Percentiles rank a stretch among this genome's conserved stretches.
Evolutionary conservation across 2,888 invertebrate genomes (phyloP).

Genomic region (Monopis laevigella): DNA sequence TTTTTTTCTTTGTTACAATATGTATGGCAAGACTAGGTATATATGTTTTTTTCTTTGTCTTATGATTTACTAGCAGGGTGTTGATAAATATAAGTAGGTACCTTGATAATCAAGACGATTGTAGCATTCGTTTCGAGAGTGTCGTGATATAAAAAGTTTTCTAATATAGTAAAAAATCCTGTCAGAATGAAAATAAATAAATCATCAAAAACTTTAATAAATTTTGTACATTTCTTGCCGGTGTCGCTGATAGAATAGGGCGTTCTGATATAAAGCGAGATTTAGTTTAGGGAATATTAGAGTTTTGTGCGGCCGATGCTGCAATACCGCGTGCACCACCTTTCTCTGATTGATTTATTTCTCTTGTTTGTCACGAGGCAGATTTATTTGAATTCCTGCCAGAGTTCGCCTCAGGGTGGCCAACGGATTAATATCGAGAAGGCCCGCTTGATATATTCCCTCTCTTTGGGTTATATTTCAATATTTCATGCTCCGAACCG

Average conservation of each 20-base stretch:
- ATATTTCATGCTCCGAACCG: constrained; percentile 61
- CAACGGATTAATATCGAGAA: constrained; percentile 64
- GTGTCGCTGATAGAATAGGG: neutral
- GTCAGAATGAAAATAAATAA: constrained; percentile 3
- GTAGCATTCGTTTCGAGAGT: no score
- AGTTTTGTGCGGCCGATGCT: constrained; percentile 21
- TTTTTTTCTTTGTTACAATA: no score
- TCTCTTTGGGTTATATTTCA: constrained; percentile 62
- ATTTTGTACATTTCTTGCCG: neutral
- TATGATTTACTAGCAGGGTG: no score
- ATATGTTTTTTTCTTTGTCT: no score
- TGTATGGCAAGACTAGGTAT: no score
- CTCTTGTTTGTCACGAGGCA: constrained; percentile 65
- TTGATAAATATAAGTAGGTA: no score
- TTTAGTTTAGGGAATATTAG: constrained; percentile 9
- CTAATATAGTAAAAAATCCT: no score
- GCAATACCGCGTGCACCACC: constrained; percentile 62
- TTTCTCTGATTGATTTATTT: constrained; percentile 66
- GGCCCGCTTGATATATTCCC: constrained; percentile 58
- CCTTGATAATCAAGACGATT: no score
- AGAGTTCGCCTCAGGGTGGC: constrained; percentile 41
- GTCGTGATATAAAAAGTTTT: no score
- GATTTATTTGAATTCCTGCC: constrained; percentile 69
- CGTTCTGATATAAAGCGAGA: constrained; percentile 1
- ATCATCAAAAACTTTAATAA: constrained; percentile 5